phyloP scores from a whole-genome alignment of 2,888 invertebrate species.

The Drosophila suboccidentalis region DNA sequence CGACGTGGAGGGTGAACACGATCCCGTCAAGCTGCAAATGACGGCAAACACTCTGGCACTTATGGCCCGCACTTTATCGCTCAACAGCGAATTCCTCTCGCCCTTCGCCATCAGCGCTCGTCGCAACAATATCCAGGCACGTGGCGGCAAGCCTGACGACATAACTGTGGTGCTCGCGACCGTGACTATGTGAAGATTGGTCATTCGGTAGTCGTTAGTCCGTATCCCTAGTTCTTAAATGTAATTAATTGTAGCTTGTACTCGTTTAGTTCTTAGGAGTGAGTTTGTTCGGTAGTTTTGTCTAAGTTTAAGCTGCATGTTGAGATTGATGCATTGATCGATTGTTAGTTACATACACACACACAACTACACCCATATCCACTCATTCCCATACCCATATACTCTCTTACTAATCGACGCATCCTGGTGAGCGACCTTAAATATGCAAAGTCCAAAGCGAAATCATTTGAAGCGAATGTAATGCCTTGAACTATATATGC shows the following conservation, averaged over 20 bases:
- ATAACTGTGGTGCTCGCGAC: slow-evolving; percentile 98
- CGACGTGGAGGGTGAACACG: slow-evolving; percentile 90
- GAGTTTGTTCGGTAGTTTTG: slow-evolving; percentile 68
- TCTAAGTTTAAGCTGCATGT: slow-evolving; percentile 71
- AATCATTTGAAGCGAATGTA: slow-evolving; percentile 43
- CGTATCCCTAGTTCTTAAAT: slow-evolving; percentile 51
- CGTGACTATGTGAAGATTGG: slow-evolving; percentile 89
- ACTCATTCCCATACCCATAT: slow-evolving; percentile 20
- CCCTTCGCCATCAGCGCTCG: slow-evolving; percentile 97
- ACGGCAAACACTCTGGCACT: slow-evolving; percentile 97
- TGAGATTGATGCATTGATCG: slow-evolving; percentile 66
- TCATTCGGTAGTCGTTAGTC: slow-evolving; percentile 27
- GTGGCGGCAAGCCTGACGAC: slow-evolving; percentile 99
- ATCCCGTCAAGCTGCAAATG: slow-evolving; percentile 92
- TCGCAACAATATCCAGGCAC: slow-evolving; percentile 96
- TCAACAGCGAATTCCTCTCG: slow-evolving; percentile 97
- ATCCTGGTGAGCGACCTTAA: slow-evolving; percentile 66
- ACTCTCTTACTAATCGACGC: slow-evolving; percentile 55
- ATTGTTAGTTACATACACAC: slow-evolving; percentile 60
- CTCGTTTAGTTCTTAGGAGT: slow-evolving; percentile 68
- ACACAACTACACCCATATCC: slow-evolving; percentile 15
- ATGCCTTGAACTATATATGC: slow-evolving; percentile 62
- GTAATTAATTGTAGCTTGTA: slow-evolving; percentile 68
- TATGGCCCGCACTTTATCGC: slow-evolving; percentile 97
- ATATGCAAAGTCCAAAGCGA: slow-evolving; percentile 47